A percentile compares a stretch with the other conserved stretches of the same genome.
These are phyloP conservation scores for Pachydiplax longipennis DNA, from an alignment of 2,888 invertebrate genomes.

Conservation along the genomic window DNA sequence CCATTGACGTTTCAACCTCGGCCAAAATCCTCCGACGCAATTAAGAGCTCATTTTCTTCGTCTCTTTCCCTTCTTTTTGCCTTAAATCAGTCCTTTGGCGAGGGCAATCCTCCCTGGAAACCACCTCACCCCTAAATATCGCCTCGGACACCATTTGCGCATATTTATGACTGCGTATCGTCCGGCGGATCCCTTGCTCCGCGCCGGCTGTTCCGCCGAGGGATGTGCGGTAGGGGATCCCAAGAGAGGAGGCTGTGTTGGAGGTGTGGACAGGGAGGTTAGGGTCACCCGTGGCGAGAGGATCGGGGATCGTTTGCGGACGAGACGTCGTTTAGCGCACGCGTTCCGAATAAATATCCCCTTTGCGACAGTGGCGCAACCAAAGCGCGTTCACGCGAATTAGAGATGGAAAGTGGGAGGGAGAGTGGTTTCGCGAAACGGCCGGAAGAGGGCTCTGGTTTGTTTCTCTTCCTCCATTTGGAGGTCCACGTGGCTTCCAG, in stretches of 20 bases:
- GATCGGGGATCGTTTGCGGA: not conserved
- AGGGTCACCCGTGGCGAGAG: not conserved
- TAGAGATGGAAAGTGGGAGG: not conserved
- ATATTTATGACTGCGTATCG: not conserved
- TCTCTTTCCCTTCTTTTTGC: too few species aligned
- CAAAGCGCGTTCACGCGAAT: not conserved
- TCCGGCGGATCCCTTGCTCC: not conserved
- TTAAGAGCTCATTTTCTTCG: too few species aligned
- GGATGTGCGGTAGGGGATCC: not conserved
- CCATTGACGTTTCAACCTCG: too few species aligned
- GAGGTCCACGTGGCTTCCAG: not conserved
- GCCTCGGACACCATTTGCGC: not conserved
- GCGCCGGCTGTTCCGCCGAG: not conserved
- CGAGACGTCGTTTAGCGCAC: not conserved
- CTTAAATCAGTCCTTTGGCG: too few species aligned
- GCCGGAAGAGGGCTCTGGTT: not conserved
- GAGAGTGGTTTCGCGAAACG: not conserved
- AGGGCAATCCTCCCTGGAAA: too few species aligned
- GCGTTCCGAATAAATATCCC: not conserved
- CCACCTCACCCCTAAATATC: not conserved
- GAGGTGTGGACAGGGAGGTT: not conserved
- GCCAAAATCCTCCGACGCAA: too few species aligned
- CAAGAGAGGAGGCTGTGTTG: not conserved
- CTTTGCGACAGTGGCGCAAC: not conserved
- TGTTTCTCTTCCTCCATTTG: not conserved